Evolutionary conservation across 2,888 invertebrate species (phyloP).

Genomic region (Gari tellinella): DNA sequence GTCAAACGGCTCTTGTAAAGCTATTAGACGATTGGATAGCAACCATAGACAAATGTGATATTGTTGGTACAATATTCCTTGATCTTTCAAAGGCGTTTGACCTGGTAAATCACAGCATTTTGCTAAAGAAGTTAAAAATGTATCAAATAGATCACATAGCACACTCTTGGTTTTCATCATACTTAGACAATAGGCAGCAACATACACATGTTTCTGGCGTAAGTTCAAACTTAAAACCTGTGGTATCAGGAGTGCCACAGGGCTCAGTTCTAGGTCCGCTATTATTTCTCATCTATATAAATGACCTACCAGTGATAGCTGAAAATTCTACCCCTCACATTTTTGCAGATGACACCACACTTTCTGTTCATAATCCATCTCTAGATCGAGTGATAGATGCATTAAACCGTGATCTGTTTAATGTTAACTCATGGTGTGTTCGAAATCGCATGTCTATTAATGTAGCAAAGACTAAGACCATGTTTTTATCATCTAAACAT

Average conservation of each 20-base stretch:
- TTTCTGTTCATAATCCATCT: no score
- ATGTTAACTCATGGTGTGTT: not conserved
- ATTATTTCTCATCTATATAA: no score
- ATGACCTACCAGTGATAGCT: no score
- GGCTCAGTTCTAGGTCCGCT: not conserved
- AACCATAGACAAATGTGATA: conserved; percentile 5
- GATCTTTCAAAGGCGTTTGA: conserved; percentile 9
- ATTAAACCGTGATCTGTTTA: no score
- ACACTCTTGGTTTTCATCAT: not conserved
- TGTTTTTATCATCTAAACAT: not conserved
- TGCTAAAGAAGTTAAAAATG: not conserved
- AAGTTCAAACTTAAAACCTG: no score
- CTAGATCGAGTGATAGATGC: no score
- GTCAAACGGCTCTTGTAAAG: not conserved
- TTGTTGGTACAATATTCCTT: conserved; percentile 8
- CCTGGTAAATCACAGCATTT: not conserved
- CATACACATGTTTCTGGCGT: no score
- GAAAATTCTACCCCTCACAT: no score
- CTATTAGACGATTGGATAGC: conserved; percentile 1
- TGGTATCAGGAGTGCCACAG: not conserved
- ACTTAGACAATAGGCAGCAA: not conserved
- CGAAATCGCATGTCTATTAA: not conserved
- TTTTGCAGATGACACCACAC: no score
- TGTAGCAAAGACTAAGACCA: not conserved
- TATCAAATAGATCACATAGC: not conserved